Evolutionary conservation across 2,797 vertebrate genomes (phyloP), one percentile per base, ranked within the genome.

Genomic region (Melopsittacus undulatus): DNA sequence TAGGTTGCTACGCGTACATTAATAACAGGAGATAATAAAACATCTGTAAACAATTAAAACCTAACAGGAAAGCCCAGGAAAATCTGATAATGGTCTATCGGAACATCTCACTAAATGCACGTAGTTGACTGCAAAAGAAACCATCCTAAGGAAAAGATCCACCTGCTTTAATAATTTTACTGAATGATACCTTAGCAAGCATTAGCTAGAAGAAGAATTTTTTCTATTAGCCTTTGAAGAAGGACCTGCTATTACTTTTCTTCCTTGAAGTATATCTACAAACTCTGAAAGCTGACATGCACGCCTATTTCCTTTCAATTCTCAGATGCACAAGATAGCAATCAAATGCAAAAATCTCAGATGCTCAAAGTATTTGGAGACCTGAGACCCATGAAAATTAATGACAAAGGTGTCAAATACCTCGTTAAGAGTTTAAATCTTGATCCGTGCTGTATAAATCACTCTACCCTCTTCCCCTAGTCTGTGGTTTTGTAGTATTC

Each of bases 1-100:
- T 90, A 95, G 83, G 93, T 96, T 97, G 94, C 95, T 74, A 96
- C 26, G 95, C 86, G 92, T 94, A 85, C 81, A 12, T 91, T 95
- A 95, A 96, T 94, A 95, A 96, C 92, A 96, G 84, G 88, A 95
- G 93, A 93, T 93, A 96, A 95, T 94, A 95, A 81, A 94, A 68
- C 66, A 62, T 86, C 66, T 80, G 92, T 95, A 96, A 96, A 97
- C 93, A 96, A 96, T 92, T 93, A 87, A 84, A 91, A 90, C 61
- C 56, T 73, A 90, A 89, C 83, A 92, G 83, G 68, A 87, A 79
- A 90, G 42, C 38, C 83, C 62, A 85, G 88, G 64, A 92, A 95
- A 95, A 95, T 87, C 75, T 95, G 88, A 93, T 92, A 95, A 85
- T 15, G 15, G n/a, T 80, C 78, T 88, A 9, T 32, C 68, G 54